These are phyloP conservation scores for Parapristionchus giblindavisi DNA, from an alignment of 2,888 invertebrate genomes.

Conservation along the genomic window DNA sequence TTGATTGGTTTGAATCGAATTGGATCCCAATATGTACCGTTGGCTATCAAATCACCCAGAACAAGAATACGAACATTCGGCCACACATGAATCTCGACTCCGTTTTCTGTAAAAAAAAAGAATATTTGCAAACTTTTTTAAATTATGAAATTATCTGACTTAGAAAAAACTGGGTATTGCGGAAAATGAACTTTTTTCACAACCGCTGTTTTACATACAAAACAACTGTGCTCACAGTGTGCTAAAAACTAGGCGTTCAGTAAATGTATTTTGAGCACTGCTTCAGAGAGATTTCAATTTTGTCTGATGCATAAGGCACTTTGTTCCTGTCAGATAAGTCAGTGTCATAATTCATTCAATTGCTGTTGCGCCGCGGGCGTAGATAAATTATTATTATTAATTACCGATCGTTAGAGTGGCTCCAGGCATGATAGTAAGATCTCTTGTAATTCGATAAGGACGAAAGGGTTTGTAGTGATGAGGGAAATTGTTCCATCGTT, in stretches of 20 bases:
- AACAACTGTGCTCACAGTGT: neutral
- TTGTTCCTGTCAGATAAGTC: too few species aligned
- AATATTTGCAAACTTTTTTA: too few species aligned
- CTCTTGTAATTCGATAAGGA: slow-evolving; percentile 85
- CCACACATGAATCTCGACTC: slow-evolving; percentile 85
- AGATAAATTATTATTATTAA: slow-evolving; percentile 73
- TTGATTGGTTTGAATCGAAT: slow-evolving; percentile 66
- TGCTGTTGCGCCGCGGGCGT: too few species aligned
- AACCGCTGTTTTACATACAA: neutral
- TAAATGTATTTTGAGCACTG: too few species aligned
- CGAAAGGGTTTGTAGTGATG: slow-evolving; percentile 56
- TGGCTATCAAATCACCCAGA: slow-evolving; percentile 86
- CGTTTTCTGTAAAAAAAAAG: slow-evolving; percentile 76
- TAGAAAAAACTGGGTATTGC: too few species aligned
- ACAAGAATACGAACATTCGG: slow-evolving; percentile 82
- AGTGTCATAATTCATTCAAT: too few species aligned
- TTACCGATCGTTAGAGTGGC: slow-evolving; percentile 85
- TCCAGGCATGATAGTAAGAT: slow-evolving; percentile 96
- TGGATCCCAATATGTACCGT: slow-evolving; percentile 79
- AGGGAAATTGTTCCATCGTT: slow-evolving; percentile 64
- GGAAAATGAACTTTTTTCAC: slow-evolving; percentile 5
- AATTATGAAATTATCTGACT: neutral
- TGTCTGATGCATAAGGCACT: too few species aligned
- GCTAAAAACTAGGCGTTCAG: too few species aligned
- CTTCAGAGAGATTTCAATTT: too few species aligned